Percentiles rank a stretch among this genome's conserved stretches.
Conservation (phyloP, 2,113 vertebrate species). For the Rhinopithecus roxellana region DNA sequence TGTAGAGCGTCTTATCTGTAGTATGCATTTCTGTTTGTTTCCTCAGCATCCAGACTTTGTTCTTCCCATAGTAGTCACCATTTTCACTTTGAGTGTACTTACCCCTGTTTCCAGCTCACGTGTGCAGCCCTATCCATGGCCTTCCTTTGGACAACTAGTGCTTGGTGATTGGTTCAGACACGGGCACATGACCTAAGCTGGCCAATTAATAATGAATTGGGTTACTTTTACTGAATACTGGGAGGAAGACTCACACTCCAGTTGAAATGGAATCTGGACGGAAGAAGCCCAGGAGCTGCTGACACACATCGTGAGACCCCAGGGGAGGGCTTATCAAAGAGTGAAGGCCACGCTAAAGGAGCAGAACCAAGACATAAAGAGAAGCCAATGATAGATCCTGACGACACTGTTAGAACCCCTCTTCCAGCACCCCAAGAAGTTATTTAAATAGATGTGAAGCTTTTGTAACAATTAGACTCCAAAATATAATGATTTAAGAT, state of each 20-base stretch:
- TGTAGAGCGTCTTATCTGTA: background rate
- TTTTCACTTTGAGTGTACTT: no score
- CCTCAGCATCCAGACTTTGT: background rate
- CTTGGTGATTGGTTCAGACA: background rate
- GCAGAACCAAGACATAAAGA: background rate
- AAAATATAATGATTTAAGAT: background rate
- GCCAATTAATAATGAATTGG: accelerated
- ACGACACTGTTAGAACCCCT: background rate
- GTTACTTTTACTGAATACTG: background rate
- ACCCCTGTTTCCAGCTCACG: background rate
- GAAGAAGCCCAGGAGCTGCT: background rate
- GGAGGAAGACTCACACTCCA: background rate
- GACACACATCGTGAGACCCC: background rate
- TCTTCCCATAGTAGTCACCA: accelerated
- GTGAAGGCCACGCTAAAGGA: background rate
- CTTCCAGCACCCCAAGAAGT: background rate
- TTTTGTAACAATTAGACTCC: background rate
- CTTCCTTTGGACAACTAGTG: accelerated
- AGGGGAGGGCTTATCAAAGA: no score
- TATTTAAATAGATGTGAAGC: background rate
- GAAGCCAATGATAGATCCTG: background rate
- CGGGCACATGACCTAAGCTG: background rate
- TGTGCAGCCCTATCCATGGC: accelerated
- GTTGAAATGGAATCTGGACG: background rate
- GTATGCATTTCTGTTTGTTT: background rate